phyloP scores from a whole-genome alignment of 1,140 invertebrate genomes.

The Ctenoplectra terminalis region DNA sequence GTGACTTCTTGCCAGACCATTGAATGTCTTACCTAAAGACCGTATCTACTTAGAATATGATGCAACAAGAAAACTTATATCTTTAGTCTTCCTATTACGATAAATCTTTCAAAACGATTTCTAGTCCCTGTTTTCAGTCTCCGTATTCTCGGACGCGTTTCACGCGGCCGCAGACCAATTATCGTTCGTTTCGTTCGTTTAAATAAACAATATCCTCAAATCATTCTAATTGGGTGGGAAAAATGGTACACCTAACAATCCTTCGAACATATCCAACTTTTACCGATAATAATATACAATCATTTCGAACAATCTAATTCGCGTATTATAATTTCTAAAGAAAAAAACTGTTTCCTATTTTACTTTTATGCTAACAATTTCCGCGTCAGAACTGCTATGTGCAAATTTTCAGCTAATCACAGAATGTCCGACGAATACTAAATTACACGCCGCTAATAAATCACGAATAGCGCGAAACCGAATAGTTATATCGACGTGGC shows the following conservation, averaged over 20 bases:
- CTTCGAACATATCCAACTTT: too few relatives aligned
- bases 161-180: not conserved
- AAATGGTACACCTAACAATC: not conserved
- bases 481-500: not conserved
- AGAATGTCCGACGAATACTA: not conserved
- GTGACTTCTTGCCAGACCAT: slow-evolving; percentile 46
- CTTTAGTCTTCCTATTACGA: slow-evolving; percentile 3
- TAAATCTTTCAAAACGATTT: slow-evolving; percentile 19
- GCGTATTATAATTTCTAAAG: not conserved
- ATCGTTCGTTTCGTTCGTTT: not conserved
- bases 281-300: not conserved
- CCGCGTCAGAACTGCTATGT: not conserved
- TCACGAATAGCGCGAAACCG: slow-evolving; percentile 5
- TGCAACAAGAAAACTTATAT: slow-evolving; percentile 21
- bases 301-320: not conserved
- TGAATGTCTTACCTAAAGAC: slow-evolving; percentile 44
- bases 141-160: not conserved
- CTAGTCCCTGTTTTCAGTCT: not conserved
- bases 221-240: not conserved
- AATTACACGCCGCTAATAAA: not conserved
- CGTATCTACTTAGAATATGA: slow-evolving; percentile 34
- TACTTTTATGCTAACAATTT: not conserved
- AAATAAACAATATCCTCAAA: not conserved
- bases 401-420: not conserved
- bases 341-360: too few relatives aligned